Evolutionary conservation across 2,888 invertebrate genomes (phyloP).

Genomic region (Phytoseiulus persimilis): DNA sequence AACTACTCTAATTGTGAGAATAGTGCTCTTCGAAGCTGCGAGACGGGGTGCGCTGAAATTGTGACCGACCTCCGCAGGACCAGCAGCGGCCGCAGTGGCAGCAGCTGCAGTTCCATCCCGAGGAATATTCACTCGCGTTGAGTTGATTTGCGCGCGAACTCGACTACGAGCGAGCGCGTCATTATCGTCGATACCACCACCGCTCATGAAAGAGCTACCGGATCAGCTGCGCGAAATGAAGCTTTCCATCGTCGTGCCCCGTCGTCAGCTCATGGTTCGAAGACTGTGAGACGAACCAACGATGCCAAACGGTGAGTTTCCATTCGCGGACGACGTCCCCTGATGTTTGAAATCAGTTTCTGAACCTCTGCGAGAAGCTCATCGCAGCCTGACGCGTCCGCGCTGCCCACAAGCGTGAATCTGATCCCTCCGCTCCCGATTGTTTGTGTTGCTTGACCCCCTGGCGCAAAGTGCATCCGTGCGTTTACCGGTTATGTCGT

Average conservation of each 20-base stretch:
- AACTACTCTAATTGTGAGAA: background rate
- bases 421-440: background rate
- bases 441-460: too few species aligned
- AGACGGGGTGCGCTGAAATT: background rate
- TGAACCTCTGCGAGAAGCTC: background rate
- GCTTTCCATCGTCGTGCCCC: background rate
- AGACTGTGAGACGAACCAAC: background rate
- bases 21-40: background rate
- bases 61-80: background rate
- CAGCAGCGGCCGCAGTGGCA: background rate
- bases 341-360: background rate
- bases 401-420: background rate
- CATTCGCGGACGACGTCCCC: background rate
- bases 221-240: background rate
- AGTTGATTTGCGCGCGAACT: background rate
- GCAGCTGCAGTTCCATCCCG: background rate
- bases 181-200: background rate
- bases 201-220: background rate
- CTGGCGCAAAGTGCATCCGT: background rate
- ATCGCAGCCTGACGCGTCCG: too few species aligned
- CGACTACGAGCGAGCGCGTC: background rate
- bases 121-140: background rate
- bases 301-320: background rate
- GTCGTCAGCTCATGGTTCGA: background rate
- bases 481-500: background rate